Percentiles rank a stretch among this genome's conserved stretches.
Conservation (phyloP, 2,797 vertebrate species). For the Masticophis lateralis region DNA sequence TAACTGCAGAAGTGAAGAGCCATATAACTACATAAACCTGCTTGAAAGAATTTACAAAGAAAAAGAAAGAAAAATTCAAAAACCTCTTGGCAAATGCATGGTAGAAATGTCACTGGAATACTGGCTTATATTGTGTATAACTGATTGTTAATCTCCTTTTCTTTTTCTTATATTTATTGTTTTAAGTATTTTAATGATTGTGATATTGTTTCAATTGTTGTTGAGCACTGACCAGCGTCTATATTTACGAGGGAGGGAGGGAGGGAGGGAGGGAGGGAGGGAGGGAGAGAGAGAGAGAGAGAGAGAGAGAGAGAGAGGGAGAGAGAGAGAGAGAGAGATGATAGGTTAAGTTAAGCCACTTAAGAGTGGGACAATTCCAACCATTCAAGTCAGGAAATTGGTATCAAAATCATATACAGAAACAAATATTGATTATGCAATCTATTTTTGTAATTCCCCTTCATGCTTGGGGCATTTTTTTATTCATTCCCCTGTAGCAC, state of each 20-base stretch:
- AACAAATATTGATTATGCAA: neutral
- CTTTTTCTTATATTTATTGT: neutral
- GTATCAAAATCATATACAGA: neutral
- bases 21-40: neutral
- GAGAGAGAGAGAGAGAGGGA: too few relatives aligned
- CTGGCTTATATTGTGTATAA: neutral
- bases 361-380: neutral
- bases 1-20: neutral
- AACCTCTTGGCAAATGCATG: neutral
- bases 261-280: too few relatives aligned
- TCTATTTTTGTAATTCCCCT: neutral
- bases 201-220: neutral
- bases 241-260: too few relatives aligned
- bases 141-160: neutral
- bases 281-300: too few relatives aligned
- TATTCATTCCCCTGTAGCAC: neutral
- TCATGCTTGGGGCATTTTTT: neutral
- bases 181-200: neutral
- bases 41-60: neutral
- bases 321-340: too few relatives aligned
- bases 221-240: neutral
- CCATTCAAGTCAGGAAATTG: neutral
- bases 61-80: neutral
- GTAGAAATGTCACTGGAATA: neutral
- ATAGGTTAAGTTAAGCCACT: too few relatives aligned